Percentiles rank a stretch among this genome's conserved stretches.
These are phyloP conservation scores for Probaryconus sp. DNA, from an alignment of 1,140 invertebrate genomes.

Conservation along the genomic window DNA sequence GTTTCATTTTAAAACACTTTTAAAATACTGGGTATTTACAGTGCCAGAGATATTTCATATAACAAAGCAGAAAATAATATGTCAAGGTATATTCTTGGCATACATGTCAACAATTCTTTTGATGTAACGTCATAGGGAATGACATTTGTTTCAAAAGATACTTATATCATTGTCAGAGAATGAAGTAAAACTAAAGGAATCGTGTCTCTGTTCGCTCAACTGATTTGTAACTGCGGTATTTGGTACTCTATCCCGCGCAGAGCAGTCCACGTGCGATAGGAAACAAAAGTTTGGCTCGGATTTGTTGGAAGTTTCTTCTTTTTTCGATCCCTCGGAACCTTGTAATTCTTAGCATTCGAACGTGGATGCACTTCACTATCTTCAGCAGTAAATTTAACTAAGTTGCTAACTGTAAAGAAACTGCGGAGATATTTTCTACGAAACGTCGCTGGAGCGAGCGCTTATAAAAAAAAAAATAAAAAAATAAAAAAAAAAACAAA, in stretches of 20 bases:
- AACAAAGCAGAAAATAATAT: too few relatives aligned
- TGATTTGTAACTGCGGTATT: slow-evolving; percentile 57
- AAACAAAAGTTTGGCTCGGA: slow-evolving; percentile 56
- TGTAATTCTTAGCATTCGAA: slow-evolving; percentile 56
- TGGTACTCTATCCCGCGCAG: slow-evolving; percentile 36
- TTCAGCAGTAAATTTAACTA: slow-evolving; percentile 56
- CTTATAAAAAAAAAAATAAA: slow-evolving; percentile 39
- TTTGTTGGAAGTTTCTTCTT: slow-evolving; percentile 46
- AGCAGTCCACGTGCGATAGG: slow-evolving; percentile 44
- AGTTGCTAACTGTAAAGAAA: slow-evolving; percentile 58
- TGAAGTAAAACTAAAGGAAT: slow-evolving; percentile 48
- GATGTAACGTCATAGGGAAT: too few relatives aligned
- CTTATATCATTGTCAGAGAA: slow-evolving; percentile 31
- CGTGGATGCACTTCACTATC: slow-evolving; percentile 56
- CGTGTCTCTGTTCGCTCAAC: slow-evolving; percentile 55
- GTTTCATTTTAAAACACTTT: too few relatives aligned
- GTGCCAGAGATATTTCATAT: too few relatives aligned
- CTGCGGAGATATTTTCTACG: slow-evolving; percentile 36
- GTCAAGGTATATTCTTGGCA: too few relatives aligned
- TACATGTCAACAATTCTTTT: too few relatives aligned
- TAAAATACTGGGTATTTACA: too few relatives aligned
- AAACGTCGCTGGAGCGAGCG: slow-evolving; percentile 40
- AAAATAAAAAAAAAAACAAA: too few relatives aligned
- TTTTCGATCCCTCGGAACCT: slow-evolving; percentile 35
- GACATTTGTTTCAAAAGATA: slow-evolving; percentile 22